Base-by-base conservation (phyloP, 2,888 invertebrate genomes). In the Pediacus dermestoides region DNA sequence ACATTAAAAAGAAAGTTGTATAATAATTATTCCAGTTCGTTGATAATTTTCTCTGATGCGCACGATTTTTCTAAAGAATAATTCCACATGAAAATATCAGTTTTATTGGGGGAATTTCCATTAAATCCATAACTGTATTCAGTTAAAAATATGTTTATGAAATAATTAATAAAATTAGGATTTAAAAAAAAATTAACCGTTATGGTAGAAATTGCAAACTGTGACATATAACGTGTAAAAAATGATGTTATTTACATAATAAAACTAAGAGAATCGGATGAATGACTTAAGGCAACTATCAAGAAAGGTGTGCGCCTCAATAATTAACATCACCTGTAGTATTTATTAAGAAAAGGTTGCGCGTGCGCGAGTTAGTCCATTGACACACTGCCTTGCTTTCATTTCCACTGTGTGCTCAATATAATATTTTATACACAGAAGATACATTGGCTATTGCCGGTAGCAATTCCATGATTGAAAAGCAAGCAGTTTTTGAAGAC, bases 321-420 rank as follows among this genome's bases (percentile, higher is more conserved):
- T 45, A 55, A 53, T 58, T 53, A 54, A 51, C 55, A 53, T 50
- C 56, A 57, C 53, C 52, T 52, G 53, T 52, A 50, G 44, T 48
- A 53, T 39, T 41, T 35, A 52, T 50, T 50, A 43, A 49, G 52
- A 47, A 39, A 41, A 51, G 50, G 53, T 51, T 54, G 58, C 58
- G 61, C 58, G 52, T 54, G 53, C 53, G 55, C 52, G 36, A 53
- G 60, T 57, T 65, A 67, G 60, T 64, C 58, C 63, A 63, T 66
- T 71, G 71, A 71, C 71, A 71, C 60, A 71, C 70, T 71, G 70
- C 66, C 71, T 71, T 68, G 70, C 69, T 71, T 70, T 71, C 70
- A 61, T 69, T 68, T 68, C 61, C 57, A 59, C 66, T 66, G 66
- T 67, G 68, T 68, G 64, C 67, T 57, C 66, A 67, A 66, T 67